Evolutionary conservation across 2,113 vertebrate genomes (phyloP), one percentile per base, ranked within the genome.

Genomic region (Prietella phreatophila): DNA sequence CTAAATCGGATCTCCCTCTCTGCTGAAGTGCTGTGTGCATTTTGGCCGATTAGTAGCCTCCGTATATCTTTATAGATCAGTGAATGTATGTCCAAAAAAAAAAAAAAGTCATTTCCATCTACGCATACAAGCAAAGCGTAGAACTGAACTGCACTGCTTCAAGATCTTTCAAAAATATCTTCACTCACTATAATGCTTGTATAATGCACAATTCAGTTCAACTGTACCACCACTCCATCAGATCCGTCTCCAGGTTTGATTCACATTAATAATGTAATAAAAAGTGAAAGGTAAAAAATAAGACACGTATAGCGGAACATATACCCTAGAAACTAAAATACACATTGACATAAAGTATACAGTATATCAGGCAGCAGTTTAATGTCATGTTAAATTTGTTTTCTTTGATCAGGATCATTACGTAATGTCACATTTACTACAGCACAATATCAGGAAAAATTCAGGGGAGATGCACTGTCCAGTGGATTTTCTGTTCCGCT

Each of bases 1-100:
- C 20, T 53, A 10, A 30, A 50, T 53, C 47, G 2, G 42, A 67
- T 53, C 13, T 13, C 4, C 22, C 11, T 15, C 50, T 42, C n/a
- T 58, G 13, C 39, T 86, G 22, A 65, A 67, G 76, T 80, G 85
- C 85, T 69, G 76, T 86, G 76, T 86, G 85, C 76, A 56, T 86
- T 55, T 86, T 85, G 58, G 75, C 67, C 60, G 30, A 47, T 36
- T 65, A 85, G 14, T 39, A 75, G 30, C 67, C 13, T 73, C n/a
- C 8, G 15, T 71, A 25, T 9, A 36, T 71, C 4, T 58, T 47
- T 85, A 36, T 73, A 55, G 25, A 36, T 85, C 80, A 82, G 33
- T 42, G 22, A 82, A 39, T 30, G 13, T 8, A 80, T 56, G 22
- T 36, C 33, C 69, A 20, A 5, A 36, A 20, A 13, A 20, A 5